A percentile compares a stretch with the other conserved stretches of the same genome.
Conservation (phyloP, 2,797 vertebrate species). For the Sitta carolinensis region DNA sequence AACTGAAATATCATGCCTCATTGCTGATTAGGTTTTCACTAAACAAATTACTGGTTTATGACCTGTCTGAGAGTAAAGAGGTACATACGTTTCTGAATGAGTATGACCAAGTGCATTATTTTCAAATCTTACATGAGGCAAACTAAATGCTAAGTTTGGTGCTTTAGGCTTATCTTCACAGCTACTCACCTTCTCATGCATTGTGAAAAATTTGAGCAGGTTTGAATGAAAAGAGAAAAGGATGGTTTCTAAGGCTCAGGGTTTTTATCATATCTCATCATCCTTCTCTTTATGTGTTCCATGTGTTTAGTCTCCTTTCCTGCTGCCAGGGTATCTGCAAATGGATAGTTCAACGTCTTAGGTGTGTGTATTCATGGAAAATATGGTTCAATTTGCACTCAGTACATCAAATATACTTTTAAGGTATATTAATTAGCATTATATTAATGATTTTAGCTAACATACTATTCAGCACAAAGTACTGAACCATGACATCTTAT, state of each 20-base stretch:
- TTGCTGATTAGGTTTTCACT: not conserved
- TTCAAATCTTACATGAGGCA: not conserved
- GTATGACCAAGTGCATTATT: not conserved
- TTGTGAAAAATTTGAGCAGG: not conserved
- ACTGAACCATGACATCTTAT: rapidly evolving
- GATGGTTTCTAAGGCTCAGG: not conserved
- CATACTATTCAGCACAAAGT: not conserved
- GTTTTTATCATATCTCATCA: rapidly evolving
- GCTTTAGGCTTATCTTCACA: not conserved
- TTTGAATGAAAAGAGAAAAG: not conserved
- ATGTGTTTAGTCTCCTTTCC: not conserved
- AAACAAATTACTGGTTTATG: not conserved
- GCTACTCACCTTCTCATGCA: not conserved
- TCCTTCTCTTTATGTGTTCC: not conserved
- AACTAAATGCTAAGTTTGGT: not conserved
- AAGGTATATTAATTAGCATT: not conserved
- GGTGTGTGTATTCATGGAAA: not conserved
- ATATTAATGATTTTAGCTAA: not conserved
- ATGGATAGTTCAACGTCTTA: not conserved
- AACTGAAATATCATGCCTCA: not conserved
- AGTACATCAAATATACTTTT: not conserved
- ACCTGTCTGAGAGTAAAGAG: not conserved
- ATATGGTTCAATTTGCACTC: not conserved
- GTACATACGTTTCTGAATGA: rapidly evolving
- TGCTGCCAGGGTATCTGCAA: not conserved